Base-by-base conservation (phyloP, 2,888 invertebrate species). In the Leptinotarsa peninsularis region DNA sequence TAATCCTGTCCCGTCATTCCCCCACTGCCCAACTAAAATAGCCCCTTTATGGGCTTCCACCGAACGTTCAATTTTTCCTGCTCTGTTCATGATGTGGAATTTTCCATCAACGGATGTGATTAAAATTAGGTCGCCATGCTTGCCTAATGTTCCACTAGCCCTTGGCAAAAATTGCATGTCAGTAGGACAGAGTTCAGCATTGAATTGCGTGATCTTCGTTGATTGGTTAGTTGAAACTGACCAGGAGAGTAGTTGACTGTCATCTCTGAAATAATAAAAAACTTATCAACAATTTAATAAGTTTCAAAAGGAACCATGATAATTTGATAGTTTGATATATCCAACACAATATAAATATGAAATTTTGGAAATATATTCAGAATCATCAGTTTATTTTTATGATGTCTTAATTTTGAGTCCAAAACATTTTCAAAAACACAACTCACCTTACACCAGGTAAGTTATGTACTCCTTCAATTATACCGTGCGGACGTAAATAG, bases 31-130 rank as follows among this genome's bases (percentile, higher is more conserved):
- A 69, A 94, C 92, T 27, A 98, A 90, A 75, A 97, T 94, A 15
- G 99, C 98, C 1, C 97, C 97, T 86, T 94, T 93, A 86, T 99
- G 99, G 21, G 97, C 99, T 60, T 95, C 95, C 0, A 98, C 94
- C 79, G 92, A 94, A 86, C 98, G 96, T 87, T 99, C 99, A 74
- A 98, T 93, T 49, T 98, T 91, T 0, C 98, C 98, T 83, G 93
- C 94, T 85, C 95, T 94, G 67, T 78, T 80, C 21, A 98, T 91
- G 74, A 99, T 93, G 84, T 97, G 94, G 86, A 96, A 96, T 87
- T 94, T 92, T 89, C 98, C 98, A 89, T 98, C 97, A 17, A 95
- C 95, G 74, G 96, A 93, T 14, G 95, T 94, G 54, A 98, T 91
- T 66, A 97, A 90, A 83, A 98, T 93, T 33, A 96, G 92, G 85